Conservation (phyloP, 2,797 vertebrate species). For the Cirrhinus molitorella region DNA sequence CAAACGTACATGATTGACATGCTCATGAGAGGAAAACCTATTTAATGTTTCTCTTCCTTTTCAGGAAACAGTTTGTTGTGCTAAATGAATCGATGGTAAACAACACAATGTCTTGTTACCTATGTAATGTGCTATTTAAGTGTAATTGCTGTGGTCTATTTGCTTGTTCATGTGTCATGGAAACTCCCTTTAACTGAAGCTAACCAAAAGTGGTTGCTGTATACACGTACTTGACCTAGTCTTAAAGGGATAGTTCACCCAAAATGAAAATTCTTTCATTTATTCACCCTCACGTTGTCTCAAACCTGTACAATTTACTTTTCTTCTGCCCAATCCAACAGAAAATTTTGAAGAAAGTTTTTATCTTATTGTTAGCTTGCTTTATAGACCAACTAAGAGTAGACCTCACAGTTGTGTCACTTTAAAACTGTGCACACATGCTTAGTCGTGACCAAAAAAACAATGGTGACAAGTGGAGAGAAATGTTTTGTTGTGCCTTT, state of each 20-base stretch:
- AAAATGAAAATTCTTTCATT: neutral
- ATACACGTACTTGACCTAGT: neutral
- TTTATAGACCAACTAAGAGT: no score
- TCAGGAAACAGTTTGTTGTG: neutral
- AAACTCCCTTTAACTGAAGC: slow-evolving; percentile 21
- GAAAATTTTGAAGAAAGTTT: neutral
- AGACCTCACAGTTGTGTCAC: no score
- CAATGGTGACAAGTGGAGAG: no score
- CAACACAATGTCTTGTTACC: neutral
- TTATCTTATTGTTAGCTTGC: neutral
- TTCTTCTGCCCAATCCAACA: neutral
- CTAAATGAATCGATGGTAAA: neutral
- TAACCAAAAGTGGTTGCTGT: neutral
- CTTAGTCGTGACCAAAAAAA: no score
- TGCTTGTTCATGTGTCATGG: neutral
- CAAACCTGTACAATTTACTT: neutral
- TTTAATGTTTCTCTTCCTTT: neutral
- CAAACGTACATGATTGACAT: neutral
- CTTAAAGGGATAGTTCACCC: neutral
- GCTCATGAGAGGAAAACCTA: neutral
- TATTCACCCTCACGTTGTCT: neutral
- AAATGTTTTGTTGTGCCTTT: no score
- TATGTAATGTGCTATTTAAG: neutral
- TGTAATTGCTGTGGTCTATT: neutral
- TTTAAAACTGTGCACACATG: no score